Base-by-base conservation (phyloP, 2,797 vertebrate species). In the Helarctos malayanus region DNA sequence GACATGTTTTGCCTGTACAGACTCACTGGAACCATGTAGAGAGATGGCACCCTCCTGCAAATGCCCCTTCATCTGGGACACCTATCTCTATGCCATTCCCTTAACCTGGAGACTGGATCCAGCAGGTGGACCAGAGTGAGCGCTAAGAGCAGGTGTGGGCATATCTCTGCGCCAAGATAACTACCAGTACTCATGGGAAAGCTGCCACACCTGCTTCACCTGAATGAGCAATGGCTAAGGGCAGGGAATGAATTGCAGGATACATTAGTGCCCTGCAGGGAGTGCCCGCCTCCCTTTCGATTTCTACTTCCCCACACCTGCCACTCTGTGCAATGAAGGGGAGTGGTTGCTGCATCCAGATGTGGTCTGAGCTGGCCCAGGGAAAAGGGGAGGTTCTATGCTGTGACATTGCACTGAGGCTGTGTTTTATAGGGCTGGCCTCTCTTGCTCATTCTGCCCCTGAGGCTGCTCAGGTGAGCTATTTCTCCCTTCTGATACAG, bases 71-170 rank as follows among this genome's bases (percentile, higher is more conserved):
- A 98, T 99, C 95, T 99, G 99, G 98, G 99, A 99, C 98, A 99
- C 98, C 0, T 99, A 99, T 84, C 99, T 99, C 96, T 99, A 99
- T 99, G 99, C 82, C 27, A 47, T 49, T 99, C 99, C 0, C 99
- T 99, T 23, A 99, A 99, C 95, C 95, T 99, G 93, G 99, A 99
- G 32, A 99, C 3, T 99, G 99, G 99, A 99, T 99, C 8, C 27
- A 18, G 45, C 73, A 32, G 73, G 15, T 11, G 7, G 98, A 98
- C 57, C 87, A 85, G 81, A 96, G 71, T 18, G 27, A 99, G 99
- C 96, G 99, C 16, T 98, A 97, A 90, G 98, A 99, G 94, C 98
- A 99, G 38, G 99, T 99, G 68, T 99, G 71, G 8, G 99, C 9
- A 99, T 99, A 23, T 75, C 99, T 99, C 0, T 99, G 91, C 99